Conservation (phyloP, 1,140 invertebrate species). For the Phymorhynchus buccinoides region DNA sequence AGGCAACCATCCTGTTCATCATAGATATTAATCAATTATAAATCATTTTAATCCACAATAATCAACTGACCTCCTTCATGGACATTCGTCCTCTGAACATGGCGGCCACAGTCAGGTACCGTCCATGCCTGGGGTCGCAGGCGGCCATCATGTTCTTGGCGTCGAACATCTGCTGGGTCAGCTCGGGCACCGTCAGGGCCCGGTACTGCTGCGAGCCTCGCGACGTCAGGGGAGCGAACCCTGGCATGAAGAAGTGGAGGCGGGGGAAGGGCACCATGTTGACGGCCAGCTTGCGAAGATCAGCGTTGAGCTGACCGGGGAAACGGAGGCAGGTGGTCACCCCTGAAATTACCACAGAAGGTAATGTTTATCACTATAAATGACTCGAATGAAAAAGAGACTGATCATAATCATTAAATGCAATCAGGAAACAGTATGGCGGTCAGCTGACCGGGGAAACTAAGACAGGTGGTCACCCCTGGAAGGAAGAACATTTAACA, state of each 20-base stretch:
- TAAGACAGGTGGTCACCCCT: too few relatives aligned
- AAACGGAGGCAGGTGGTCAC: conserved; percentile 87
- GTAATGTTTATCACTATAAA: too few relatives aligned
- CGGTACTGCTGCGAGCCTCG: conserved; percentile 77
- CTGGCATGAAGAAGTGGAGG: conserved; percentile 96
- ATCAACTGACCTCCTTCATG: conserved; percentile 77
- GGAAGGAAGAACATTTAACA: too few relatives aligned
- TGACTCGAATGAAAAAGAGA: too few relatives aligned
- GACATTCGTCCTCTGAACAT: conserved; percentile 76
- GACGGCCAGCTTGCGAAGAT: conserved; percentile 94
- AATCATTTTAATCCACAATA: too few relatives aligned
- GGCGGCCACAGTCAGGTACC: conserved; percentile 83
- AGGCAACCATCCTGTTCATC: too few relatives aligned
- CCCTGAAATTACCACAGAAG: too few relatives aligned
- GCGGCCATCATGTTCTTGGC: conserved; percentile 85
- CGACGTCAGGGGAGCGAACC: conserved; percentile 90
- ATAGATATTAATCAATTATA: too few relatives aligned
- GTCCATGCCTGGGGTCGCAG: conserved; percentile 79
- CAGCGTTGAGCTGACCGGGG: conserved; percentile 90
- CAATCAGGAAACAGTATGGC: too few relatives aligned
- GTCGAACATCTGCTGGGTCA: conserved; percentile 81
- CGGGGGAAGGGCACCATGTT: conserved; percentile 97
- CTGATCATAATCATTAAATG: too few relatives aligned
- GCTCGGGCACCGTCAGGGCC: conserved; percentile 75
- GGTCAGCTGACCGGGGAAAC: too few relatives aligned